Conservation (phyloP, 2,888 invertebrate genomes). For the Tryphoninae sp. region DNA sequence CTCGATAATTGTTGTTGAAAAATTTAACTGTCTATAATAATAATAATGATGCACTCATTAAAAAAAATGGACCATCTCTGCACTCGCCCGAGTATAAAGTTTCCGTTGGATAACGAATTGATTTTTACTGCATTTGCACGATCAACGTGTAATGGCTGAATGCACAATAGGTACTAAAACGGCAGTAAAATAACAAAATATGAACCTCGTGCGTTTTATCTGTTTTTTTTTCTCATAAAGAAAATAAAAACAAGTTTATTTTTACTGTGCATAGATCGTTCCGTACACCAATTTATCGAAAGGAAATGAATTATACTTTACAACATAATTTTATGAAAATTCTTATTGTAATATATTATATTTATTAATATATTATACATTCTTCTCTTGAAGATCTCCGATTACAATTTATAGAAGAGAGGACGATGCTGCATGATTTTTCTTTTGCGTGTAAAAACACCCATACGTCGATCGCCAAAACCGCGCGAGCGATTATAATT, state of each 20-base stretch:
- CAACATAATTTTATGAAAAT: slow-evolving; percentile 19
- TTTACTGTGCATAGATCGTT: slow-evolving; percentile 30
- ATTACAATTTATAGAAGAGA: slow-evolving; percentile 25
- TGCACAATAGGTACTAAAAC: slow-evolving; percentile 36
- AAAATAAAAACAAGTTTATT: slow-evolving; percentile 7
- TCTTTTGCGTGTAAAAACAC: slow-evolving; percentile 20
- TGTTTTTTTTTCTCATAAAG: slow-evolving; percentile 41
- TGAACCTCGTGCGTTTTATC: slow-evolving; percentile 22
- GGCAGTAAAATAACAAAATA: slow-evolving; percentile 1
- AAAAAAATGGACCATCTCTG: slow-evolving; percentile 51
- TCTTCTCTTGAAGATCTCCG: slow-evolving; percentile 38
- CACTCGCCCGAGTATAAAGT: slow-evolving; percentile 45
- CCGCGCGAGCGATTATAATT: slow-evolving; percentile 39
- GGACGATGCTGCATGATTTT: slow-evolving; percentile 19
- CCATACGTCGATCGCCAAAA: slow-evolving; percentile 27
- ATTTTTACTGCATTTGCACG: slow-evolving; percentile 47
- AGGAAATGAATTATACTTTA: slow-evolving; percentile 50
- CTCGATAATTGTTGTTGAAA: slow-evolving; percentile 57
- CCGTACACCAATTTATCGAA: slow-evolving; percentile 61
- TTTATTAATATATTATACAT: slow-evolving; percentile 55
- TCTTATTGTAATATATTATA: slow-evolving; percentile 39
- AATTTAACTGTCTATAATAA: slow-evolving; percentile 55
- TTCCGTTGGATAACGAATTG: slow-evolving; percentile 42
- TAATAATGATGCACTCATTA: slow-evolving; percentile 55
- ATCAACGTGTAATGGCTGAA: slow-evolving; percentile 46